phyloP scores from a whole-genome alignment of 2,113 vertebrate genomes.

The Lethenteron reissneri region DNA sequence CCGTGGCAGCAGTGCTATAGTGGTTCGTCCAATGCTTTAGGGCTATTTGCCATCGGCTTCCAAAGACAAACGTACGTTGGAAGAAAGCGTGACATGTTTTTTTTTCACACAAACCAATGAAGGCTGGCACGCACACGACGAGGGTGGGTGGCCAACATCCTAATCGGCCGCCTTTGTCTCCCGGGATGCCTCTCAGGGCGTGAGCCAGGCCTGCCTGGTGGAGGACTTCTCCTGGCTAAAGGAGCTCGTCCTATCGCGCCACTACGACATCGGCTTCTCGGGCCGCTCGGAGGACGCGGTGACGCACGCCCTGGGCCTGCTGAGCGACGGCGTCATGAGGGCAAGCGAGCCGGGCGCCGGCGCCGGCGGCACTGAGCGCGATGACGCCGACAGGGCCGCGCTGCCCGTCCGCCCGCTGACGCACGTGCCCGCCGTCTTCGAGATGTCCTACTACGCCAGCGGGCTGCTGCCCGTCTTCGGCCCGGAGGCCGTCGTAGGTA shows the following conservation, averaged over 20 bases:
- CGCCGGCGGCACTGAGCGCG: too few relatives aligned
- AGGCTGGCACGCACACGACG: too few relatives aligned
- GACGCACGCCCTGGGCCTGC: not conserved
- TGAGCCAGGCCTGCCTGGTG: not conserved
- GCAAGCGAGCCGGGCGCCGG: too few relatives aligned
- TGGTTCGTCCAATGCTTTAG: too few relatives aligned
- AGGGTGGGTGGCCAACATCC: too few relatives aligned
- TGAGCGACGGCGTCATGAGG: not conserved
- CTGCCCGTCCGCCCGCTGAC: not conserved
- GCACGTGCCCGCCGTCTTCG: not conserved
- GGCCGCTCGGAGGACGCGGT: constrained; percentile 1
- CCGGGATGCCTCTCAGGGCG: not conserved
- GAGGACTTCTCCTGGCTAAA: constrained; percentile 5
- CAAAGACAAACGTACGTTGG: too few relatives aligned
- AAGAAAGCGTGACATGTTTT: too few relatives aligned
- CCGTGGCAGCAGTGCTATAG: too few relatives aligned
- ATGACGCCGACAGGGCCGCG: too few relatives aligned
- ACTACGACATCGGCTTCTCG: constrained; percentile 1
- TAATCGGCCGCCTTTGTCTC: too few relatives aligned
- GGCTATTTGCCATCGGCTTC: too few relatives aligned
- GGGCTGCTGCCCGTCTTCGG: constrained; percentile 4
- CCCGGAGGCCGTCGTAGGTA: constrained; percentile 3
- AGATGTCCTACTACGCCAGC: constrained; percentile 3
- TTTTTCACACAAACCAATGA: too few relatives aligned
- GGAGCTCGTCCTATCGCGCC: not conserved